A percentile compares a stretch with the other conserved stretches of the same genome.
phyloP scores from a whole-genome alignment of 2,113 vertebrate species.

The Tricholaema leucomelas region DNA sequence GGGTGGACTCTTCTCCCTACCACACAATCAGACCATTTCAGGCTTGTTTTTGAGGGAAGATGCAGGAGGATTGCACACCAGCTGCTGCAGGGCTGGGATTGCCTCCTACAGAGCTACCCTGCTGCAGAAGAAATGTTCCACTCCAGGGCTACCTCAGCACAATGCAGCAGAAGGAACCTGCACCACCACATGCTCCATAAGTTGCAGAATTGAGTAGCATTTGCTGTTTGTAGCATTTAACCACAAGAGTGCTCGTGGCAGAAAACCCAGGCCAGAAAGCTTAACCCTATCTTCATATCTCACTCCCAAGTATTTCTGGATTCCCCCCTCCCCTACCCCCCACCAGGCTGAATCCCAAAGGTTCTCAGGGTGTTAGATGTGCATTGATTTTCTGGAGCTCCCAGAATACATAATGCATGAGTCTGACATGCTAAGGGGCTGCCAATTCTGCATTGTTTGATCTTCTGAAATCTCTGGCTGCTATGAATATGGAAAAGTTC shows the following conservation, averaged over 20 bases:
- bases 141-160: not conserved
- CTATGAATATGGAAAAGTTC: slow-evolving; percentile 61
- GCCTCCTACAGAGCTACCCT: not conserved
- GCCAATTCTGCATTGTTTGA: slow-evolving; percentile 26
- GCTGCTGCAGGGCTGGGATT: not conserved
- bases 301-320: not conserved
- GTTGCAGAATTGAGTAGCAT: not conserved
- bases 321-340: not conserved
- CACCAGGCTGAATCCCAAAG: not conserved
- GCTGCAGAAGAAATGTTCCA: not conserved
- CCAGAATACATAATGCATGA: slow-evolving; percentile 33
- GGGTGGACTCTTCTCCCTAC: not conserved
- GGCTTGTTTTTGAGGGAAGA: not conserved
- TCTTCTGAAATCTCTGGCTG: slow-evolving; percentile 26
- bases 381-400: not conserved
- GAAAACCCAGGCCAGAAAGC: not conserved
- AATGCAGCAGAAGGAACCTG: not conserved
- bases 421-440: not conserved
- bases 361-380: not conserved
- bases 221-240: not conserved
- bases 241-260: not conserved
- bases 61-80: not conserved
- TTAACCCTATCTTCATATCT: not conserved
- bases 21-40: accelerated
- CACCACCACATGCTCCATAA: not conserved